These are phyloP conservation scores for Pitangus sulphuratus DNA, from an alignment of 2,797 vertebrate genomes.

Conservation along the genomic window DNA sequence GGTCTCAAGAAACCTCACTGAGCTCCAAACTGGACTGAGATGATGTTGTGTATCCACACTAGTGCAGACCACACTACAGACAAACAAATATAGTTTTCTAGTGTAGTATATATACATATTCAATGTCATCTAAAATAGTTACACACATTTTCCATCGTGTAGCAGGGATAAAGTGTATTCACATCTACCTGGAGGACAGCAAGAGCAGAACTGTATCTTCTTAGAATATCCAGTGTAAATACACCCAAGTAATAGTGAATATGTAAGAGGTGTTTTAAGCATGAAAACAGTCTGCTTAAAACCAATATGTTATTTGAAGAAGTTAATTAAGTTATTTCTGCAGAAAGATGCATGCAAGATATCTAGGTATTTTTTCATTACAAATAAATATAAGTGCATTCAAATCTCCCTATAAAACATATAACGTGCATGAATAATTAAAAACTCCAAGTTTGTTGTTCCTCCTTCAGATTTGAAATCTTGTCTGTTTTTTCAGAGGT, in stretches of 20 bases:
- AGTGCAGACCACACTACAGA: not conserved
- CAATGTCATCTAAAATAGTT: not conserved
- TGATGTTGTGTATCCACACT: not conserved
- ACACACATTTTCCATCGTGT: not conserved
- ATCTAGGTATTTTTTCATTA: not conserved
- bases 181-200: not conserved
- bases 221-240: not conserved
- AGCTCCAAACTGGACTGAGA: not conserved
- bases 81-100: not conserved
- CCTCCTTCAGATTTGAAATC: not conserved
- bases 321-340: not conserved
- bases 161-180: not conserved
- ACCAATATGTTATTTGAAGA: not conserved
- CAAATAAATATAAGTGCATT: not conserved
- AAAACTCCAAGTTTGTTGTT: not conserved
- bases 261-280: not conserved
- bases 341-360: not conserved
- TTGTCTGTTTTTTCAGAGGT: not conserved
- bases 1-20: not conserved
- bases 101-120: not conserved
- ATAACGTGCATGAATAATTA: not conserved
- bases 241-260: not conserved
- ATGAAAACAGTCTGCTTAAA: not conserved
- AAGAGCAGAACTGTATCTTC: not conserved
- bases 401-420: not conserved